Evolutionary conservation across 2,888 invertebrate species (phyloP).

Genomic region (Sarcophaga carnaria): DNA sequence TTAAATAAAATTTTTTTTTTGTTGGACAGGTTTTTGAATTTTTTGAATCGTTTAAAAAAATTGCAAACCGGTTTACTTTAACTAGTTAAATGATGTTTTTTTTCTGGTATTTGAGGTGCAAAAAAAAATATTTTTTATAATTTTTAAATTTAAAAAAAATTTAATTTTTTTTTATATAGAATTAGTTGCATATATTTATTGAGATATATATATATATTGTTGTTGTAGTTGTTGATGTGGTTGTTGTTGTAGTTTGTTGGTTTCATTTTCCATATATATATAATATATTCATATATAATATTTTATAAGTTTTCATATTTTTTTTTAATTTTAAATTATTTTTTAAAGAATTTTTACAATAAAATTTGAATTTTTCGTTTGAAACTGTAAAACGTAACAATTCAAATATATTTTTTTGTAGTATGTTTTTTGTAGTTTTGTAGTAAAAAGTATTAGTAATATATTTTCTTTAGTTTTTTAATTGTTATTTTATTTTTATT

Average conservation of each 20-base stretch:
- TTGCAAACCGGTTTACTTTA: conserved; percentile 29
- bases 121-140: conserved; percentile 28
- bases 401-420: background rate
- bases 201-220: conserved; percentile 38
- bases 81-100: background rate
- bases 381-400: background rate
- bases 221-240: conserved; percentile 68
- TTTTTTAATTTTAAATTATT: conserved; percentile 16
- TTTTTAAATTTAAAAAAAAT: conserved; percentile 1
- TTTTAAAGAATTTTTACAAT: conserved; percentile 21
- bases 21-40: conserved; percentile 65
- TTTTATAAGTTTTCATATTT: conserved; percentile 28
- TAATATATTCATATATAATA: conserved; percentile 5
- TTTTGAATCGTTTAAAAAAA: conserved; percentile 53
- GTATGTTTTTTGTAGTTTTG: background rate
- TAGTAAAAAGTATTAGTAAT: background rate
- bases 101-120: conserved; percentile 46
- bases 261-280: conserved; percentile 43
- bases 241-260: conserved; percentile 68
- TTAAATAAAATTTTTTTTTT: background rate
- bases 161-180: conserved; percentile 55
- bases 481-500: background rate
- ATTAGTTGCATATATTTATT: conserved; percentile 56
- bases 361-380: conserved; percentile 16
- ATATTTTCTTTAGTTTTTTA: background rate